Conservation (phyloP, 2,888 invertebrate genomes). For the Scaptomyza polygonia region DNA sequence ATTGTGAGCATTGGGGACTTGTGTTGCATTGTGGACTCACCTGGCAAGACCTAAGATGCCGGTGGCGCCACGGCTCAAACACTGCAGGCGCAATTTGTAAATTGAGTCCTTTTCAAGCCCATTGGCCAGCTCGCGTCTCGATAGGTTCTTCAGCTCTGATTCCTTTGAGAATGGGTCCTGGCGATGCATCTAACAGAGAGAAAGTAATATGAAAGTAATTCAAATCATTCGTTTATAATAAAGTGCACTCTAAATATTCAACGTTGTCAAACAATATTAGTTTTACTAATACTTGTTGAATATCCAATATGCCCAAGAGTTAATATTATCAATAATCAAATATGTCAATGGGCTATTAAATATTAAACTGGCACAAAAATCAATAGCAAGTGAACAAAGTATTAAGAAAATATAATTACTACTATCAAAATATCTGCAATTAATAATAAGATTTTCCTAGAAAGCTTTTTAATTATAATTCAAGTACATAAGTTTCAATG, state of each 20-base stretch:
- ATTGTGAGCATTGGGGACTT: slow-evolving; percentile 5
- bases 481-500: neutral
- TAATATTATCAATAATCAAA: neutral
- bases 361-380: neutral
- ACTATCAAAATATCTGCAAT: neutral
- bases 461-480: neutral
- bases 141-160: slow-evolving; percentile 91
- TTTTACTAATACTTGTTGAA: neutral
- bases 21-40: slow-evolving; percentile 84
- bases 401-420: neutral
- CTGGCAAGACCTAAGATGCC: slow-evolving; percentile 95
- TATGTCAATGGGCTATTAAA: neutral
- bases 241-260: too few relatives aligned
- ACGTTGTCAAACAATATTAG: too few relatives aligned
- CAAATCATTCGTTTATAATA: too few relatives aligned
- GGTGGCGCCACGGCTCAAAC: slow-evolving; percentile 92
- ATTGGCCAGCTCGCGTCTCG: slow-evolving; percentile 87
- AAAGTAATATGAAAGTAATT: neutral
- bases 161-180: slow-evolving; percentile 86
- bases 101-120: slow-evolving; percentile 90
- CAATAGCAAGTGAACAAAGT: neutral
- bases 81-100: slow-evolving; percentile 92
- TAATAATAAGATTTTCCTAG: neutral
- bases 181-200: slow-evolving; percentile 64
- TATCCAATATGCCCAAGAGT: neutral